Base-by-base conservation (phyloP, 2,113 vertebrate species). In the Pteruthius melanotis region DNA sequence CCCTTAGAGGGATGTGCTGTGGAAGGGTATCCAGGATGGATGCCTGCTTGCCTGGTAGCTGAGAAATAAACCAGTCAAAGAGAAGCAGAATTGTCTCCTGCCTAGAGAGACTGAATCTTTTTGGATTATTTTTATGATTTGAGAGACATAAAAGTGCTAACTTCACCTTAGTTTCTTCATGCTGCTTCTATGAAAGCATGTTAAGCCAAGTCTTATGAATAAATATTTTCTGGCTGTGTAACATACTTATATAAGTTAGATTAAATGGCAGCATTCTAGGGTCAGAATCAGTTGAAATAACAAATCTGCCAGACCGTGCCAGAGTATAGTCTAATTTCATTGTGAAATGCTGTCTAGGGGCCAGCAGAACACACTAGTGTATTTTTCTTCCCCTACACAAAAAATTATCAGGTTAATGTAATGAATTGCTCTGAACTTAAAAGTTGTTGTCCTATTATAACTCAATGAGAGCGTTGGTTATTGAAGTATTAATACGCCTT, bases 91-190 rank as follows among this genome's bases (percentile, higher is more conserved):
- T 12, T 81, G 23, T 42, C 24, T 52, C 5, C 20, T 80, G 30
- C 21, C 14, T 31, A 47, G 44, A 50, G 18, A 30, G 10, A 47
- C 4, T 16, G 39, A 70, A 14, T 27, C 1, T 42, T 63, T 81
- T 53, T 20, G 1, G 1, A 8, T 52, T 50, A 7, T 27, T 33
- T 75, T 71, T 1, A 4, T 30, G 5, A 22, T 27, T 75, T 49
- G 45, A 11, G 33, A 56, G 56, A 24, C 19, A 23, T 13, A 13
- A 14, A 82, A 63, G 7, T 42, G 27, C 4, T 37, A 40, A 33
- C 8, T 49, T 12, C 2, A 7, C 5, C 1, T 35, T 22, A 1
- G 1, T 37, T 80, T 68, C 53, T 71, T 76, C 6, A 10, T 40
- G 15, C 22, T 61, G 15, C 13, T 63, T 42, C 28, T 83, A 37